phyloP scores from a whole-genome alignment of 2,888 invertebrate species.

The Timandra comae region DNA sequence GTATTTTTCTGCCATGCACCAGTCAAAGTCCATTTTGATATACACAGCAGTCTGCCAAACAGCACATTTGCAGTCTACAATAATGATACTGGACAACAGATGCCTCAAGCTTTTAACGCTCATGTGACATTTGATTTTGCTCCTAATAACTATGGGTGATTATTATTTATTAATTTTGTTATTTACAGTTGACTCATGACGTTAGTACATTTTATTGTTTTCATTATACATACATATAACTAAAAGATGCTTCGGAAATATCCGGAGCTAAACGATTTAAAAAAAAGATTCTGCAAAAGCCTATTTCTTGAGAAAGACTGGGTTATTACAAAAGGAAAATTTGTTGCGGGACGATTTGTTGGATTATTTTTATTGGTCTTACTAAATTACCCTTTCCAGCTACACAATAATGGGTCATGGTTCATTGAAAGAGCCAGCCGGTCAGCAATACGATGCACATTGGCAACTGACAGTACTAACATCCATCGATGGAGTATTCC shows the following conservation, averaged over 20 bases:
- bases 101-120: slow-evolving; percentile 49
- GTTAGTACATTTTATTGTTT: no score
- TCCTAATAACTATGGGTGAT: slow-evolving; percentile 52
- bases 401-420: slow-evolving; percentile 59
- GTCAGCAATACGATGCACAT: slow-evolving; percentile 32
- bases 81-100: slow-evolving; percentile 45
- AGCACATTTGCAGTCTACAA: slow-evolving; percentile 47
- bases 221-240: no score
- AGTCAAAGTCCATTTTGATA: slow-evolving; percentile 58
- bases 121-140: slow-evolving; percentile 50
- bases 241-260: no score
- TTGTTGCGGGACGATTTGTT: no score
- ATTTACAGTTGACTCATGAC: no score
- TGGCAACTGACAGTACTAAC: slow-evolving; percentile 58
- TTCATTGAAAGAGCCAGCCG: slow-evolving; percentile 27
- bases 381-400: no score
- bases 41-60: slow-evolving; percentile 39
- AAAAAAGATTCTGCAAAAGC: no score
- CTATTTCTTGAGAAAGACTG: no score
- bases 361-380: no score
- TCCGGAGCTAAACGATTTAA: no score
- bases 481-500: slow-evolving; percentile 42
- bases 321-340: no score
- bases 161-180: no score
- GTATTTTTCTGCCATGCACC: slow-evolving; percentile 52